phyloP scores from a whole-genome alignment of 2,113 vertebrate genomes.

The Pionites leucogaster region DNA sequence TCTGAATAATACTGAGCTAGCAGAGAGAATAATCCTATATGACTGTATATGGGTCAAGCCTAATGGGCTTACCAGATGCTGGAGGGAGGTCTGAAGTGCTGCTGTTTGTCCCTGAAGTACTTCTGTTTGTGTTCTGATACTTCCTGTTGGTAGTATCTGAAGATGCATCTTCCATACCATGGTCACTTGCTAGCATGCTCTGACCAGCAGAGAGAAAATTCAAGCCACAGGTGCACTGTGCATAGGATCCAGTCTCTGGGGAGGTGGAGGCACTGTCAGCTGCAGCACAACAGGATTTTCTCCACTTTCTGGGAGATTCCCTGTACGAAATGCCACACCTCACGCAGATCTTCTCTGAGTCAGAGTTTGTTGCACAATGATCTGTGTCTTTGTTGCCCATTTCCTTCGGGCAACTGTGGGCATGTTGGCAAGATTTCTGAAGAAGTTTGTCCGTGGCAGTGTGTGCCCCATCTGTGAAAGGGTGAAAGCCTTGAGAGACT shows the following conservation, averaged over 20 bases:
- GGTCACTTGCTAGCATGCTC: background rate
- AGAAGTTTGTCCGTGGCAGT: slow-evolving; percentile 36
- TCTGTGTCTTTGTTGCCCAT: background rate
- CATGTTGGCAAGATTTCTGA: slow-evolving; percentile 58
- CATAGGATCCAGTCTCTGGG: slow-evolving; percentile 61
- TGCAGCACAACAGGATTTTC: background rate
- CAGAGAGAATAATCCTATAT: background rate
- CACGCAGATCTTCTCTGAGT: slow-evolving; percentile 68
- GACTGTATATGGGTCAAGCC: background rate
- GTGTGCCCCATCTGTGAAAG: background rate
- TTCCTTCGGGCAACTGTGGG: slow-evolving; percentile 38
- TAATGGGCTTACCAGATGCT: slow-evolving; percentile 76
- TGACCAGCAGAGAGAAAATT: slow-evolving; percentile 68
- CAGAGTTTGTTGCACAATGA: slow-evolving; percentile 47
- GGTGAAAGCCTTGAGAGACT: background rate
- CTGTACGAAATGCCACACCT: slow-evolving; percentile 42
- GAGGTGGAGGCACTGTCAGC: slow-evolving; percentile 5
- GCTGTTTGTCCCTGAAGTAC: slow-evolving; percentile 32
- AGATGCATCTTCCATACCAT: background rate
- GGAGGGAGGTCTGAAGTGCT: slow-evolving; percentile 66
- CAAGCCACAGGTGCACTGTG: slow-evolving; percentile 74
- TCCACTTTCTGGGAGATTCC: slow-evolving; percentile 39
- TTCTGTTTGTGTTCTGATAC: slow-evolving; percentile 26
- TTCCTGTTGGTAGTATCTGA: background rate
- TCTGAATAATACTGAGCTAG: background rate